phyloP scores from a whole-genome alignment of 2,888 invertebrate genomes.

The Gastracanthus pulcherrimus region DNA sequence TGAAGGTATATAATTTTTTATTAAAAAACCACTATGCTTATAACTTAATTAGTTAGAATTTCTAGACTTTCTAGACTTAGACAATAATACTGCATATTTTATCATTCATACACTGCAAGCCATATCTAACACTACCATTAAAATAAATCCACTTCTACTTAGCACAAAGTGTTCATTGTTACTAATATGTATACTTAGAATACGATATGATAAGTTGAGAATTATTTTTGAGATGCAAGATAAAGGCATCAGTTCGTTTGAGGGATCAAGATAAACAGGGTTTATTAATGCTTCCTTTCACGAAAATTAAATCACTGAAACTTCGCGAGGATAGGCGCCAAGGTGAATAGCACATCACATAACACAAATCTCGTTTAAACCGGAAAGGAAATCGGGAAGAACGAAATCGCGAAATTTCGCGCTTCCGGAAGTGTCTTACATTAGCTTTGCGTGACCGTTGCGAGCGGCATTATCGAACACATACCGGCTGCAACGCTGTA shows the following conservation, averaged over 20 bases:
- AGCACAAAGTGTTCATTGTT: neutral
- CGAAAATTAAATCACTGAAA: slow-evolving; percentile 28
- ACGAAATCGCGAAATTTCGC: slow-evolving; percentile 54
- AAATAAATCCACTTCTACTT: neutral
- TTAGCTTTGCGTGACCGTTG: slow-evolving; percentile 52
- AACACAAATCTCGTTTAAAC: slow-evolving; percentile 20
- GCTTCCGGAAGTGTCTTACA: slow-evolving; percentile 59
- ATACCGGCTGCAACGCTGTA: neutral
- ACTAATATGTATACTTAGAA: neutral
- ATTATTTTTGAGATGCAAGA: neutral
- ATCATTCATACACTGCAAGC: neutral
- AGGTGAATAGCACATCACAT: slow-evolving; percentile 31
- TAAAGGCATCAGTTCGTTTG: neutral
- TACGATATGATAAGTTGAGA: too few species aligned
- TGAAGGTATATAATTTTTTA: too few species aligned
- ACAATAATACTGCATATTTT: neutral
- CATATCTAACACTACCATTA: neutral
- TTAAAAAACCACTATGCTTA: neutral
- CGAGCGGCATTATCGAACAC: slow-evolving; percentile 46
- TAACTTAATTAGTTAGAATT: neutral
- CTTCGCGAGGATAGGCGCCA: neutral
- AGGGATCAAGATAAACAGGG: slow-evolving; percentile 6
- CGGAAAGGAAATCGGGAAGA: slow-evolving; percentile 46
- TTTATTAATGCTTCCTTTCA: slow-evolving; percentile 41
- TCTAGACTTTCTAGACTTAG: neutral